Conservation (phyloP, 1,140 invertebrate species). For the Procambarus virginalis region DNA sequence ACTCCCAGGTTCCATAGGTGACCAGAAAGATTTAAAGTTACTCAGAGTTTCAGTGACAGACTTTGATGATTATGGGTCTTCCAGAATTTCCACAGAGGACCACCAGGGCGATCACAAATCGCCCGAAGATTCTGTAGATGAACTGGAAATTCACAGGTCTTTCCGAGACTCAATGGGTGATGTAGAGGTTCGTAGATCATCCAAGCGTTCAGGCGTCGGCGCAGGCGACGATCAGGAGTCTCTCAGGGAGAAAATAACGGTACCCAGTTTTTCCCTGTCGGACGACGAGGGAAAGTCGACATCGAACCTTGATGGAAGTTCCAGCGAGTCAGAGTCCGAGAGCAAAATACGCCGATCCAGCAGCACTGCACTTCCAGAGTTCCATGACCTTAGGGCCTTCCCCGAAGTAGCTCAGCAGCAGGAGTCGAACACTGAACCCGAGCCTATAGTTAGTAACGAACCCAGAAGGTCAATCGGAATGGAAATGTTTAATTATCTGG, state of each 20-base stretch:
- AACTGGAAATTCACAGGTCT: neutral
- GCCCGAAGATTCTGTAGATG: neutral
- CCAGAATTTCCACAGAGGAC: too few species aligned
- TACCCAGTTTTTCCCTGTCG: neutral
- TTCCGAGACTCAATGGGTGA: neutral
- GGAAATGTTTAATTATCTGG: constrained; percentile 50
- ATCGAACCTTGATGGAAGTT: neutral
- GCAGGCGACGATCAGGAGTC: neutral
- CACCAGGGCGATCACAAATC: neutral
- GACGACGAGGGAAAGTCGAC: neutral
- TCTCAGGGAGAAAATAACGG: neutral
- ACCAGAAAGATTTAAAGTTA: neutral
- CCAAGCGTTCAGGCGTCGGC: neutral
- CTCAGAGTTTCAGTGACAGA: neutral
- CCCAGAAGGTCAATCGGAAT: constrained; percentile 37
- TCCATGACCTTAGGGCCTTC: neutral
- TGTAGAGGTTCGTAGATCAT: neutral
- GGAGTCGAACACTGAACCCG: neutral
- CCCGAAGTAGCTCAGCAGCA: neutral
- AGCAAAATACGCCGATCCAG: neutral
- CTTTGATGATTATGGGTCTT: neutral
- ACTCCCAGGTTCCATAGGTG: neutral
- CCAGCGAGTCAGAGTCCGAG: neutral
- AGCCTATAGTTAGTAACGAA: constrained; percentile 9
- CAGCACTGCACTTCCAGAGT: neutral